phyloP scores from a whole-genome alignment of 64 coral and sea anemone genomes.

The Porites australiensis region DNA sequence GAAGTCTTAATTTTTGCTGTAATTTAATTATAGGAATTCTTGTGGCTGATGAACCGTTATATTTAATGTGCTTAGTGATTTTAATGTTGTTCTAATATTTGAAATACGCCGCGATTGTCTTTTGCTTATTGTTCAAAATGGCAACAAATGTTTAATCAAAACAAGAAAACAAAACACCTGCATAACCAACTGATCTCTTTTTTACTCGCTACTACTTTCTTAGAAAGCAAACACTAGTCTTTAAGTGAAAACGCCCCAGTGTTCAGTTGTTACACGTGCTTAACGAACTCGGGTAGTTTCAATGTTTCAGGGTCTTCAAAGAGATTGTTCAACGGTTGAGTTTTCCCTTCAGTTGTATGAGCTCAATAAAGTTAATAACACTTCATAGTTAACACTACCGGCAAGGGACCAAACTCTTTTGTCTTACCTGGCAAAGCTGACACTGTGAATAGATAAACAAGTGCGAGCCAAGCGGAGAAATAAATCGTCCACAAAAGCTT shows the following conservation, averaged over 20 bases:
- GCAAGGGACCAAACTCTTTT: not conserved
- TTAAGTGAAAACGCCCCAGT: not conserved
- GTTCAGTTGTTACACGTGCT: not conserved
- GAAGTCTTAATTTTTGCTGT: too few relatives aligned
- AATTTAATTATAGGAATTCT: too few relatives aligned
- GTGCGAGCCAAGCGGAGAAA: not conserved
- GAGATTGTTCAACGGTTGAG: too few relatives aligned
- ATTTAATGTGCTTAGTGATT: too few relatives aligned
- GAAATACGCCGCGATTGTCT: too few relatives aligned
- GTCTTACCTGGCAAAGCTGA: slow-evolving; percentile 38
- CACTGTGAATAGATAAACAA: slow-evolving; percentile 49
- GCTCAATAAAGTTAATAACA: too few relatives aligned
- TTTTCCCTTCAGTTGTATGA: too few relatives aligned
- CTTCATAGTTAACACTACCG: not conserved
- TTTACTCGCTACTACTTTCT: not conserved
- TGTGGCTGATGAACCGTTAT: too few relatives aligned
- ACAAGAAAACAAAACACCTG: slow-evolving; percentile 22
- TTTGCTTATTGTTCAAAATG: not conserved
- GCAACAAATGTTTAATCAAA: not conserved
- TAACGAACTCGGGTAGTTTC: too few relatives aligned
- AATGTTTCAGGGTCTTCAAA: too few relatives aligned
- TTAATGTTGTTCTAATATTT: too few relatives aligned
- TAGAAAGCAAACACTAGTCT: not conserved
- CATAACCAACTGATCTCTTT: not conserved
- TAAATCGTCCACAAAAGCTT: not conserved